These are phyloP conservation scores for Laticauda colubrina DNA, from an alignment of 2,113 vertebrate genomes.

Conservation along the genomic window DNA sequence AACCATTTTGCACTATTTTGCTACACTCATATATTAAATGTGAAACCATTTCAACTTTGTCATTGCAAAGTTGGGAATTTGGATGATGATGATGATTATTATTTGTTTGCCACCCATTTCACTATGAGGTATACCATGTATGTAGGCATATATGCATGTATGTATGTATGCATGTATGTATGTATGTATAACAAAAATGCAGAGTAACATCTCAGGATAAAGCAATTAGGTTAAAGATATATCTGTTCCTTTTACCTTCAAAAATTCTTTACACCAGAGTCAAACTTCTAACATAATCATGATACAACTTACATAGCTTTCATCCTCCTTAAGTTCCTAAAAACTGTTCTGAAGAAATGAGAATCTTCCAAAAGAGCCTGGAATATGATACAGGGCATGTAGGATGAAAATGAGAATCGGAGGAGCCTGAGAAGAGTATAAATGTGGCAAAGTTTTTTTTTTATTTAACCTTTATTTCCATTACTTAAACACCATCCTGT, in stretches of 20 bases:
- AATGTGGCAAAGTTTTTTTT: background rate
- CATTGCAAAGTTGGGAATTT: too few species aligned
- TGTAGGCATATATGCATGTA: too few species aligned
- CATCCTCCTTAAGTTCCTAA: background rate
- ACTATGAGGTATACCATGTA: too few species aligned
- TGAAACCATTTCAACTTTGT: too few species aligned
- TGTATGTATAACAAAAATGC: background rate
- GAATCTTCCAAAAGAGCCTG: background rate
- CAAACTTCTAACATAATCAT: background rate
- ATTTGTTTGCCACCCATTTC: too few species aligned
- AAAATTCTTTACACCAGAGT: background rate
- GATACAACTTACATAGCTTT: background rate
- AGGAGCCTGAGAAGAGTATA: background rate
- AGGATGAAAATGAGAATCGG: background rate
- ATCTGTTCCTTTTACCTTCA: accelerated
- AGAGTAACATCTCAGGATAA: accelerated
- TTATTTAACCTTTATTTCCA: background rate
- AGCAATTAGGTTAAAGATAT: background rate
- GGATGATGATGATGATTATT: too few species aligned
- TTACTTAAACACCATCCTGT: background rate
- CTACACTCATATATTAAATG: too few species aligned
- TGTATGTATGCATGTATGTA: too few species aligned
- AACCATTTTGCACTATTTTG: too few species aligned
- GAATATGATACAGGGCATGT: background rate
- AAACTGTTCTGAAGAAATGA: background rate